phyloP scores from a whole-genome alignment of 2,888 invertebrate species.

The Sarcophaga carnaria region DNA sequence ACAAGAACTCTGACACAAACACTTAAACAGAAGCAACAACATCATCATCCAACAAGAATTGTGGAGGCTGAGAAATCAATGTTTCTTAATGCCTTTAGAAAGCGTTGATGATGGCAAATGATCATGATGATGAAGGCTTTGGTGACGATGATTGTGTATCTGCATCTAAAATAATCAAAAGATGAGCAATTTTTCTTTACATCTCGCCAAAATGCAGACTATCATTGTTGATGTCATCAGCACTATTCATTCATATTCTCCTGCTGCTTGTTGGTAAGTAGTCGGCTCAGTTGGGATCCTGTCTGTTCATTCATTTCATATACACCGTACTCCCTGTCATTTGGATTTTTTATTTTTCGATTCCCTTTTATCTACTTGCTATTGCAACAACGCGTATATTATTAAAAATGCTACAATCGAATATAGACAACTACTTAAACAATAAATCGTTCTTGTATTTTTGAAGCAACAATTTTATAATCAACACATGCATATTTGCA shows the following conservation, averaged over 20 bases:
- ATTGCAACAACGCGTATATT: conserved; percentile 30
- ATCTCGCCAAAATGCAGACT: conserved; percentile 7
- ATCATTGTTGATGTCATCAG: conserved; percentile 1
- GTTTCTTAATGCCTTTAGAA: conserved; percentile 52
- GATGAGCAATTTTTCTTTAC: conserved; percentile 27
- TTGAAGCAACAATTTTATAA: neutral
- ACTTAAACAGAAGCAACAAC: conserved; percentile 67
- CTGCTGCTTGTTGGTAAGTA: conserved; percentile 6
- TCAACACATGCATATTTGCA: neutral
- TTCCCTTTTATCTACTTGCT: conserved; percentile 14
- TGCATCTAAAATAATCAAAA: neutral
- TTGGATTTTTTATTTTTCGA: neutral
- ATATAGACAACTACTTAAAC: neutral
- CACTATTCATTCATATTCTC: conserved; percentile 30
- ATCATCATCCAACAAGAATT: conserved; percentile 64
- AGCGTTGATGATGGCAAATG: conserved; percentile 18
- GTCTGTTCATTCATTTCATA: conserved; percentile 42
- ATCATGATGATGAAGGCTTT: conserved; percentile 7
- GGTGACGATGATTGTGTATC: neutral
- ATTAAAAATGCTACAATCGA: conserved; percentile 5
- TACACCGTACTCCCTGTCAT: conserved; percentile 14
- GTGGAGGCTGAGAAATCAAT: conserved; percentile 61
- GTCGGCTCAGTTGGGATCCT: conserved; percentile 52
- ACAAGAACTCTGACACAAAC: conserved; percentile 62
- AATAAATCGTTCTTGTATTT: conserved; percentile 8